Base-by-base conservation (phyloP, 2,797 vertebrate species). In the Pantherophis alleghaniensis region DNA sequence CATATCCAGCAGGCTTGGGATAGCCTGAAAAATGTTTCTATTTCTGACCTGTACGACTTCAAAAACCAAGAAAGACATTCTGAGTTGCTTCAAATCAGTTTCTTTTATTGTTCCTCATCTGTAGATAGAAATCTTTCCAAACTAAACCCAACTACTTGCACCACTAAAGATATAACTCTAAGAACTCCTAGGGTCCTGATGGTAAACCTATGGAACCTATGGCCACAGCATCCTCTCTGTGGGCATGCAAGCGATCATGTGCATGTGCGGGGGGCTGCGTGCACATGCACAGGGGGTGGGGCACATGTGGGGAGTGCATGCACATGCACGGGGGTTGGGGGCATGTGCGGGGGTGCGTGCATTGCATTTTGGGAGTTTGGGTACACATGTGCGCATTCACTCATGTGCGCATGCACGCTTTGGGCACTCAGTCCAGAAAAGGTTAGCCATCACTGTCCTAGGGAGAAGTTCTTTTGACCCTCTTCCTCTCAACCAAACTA, bases 361-460 rank as follows among this genome's bases (percentile, higher is more conserved):
- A 51, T 51, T 51, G 47, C 7, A 51, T 51, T 51, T 51, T 51
- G 47, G 47, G 6, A 6, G 47, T 51, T 51, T 51, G 47, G 47
- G 47, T 51, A 51, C 47, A 51, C 47, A 51, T 51, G 47, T 47
- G 47, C 6, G 7, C 47, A 51, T 51, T 51, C 6, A 51, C 47
- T 51, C 1, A 0, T 51, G 47, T 51, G 47, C 1, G 6, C 47
- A 51, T 51, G 1, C 1, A 51, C 1, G 1, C 47, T 51, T 51
- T 51, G 47, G 47, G 1, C 47, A 51, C 47, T 51, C 7, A 51
- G 47, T 7, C 47, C 47, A 51, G 47, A 1, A 51, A 51, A 7
- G 47, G 47, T 51, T 51, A 51, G 47, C 47, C 6, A 51, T 51
- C 7, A 1, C 47, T 51, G 47, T 66, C 28, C 61, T 66, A 66